phyloP scores from a whole-genome alignment of 2,888 invertebrate genomes.

The Mellilla xanthometata region DNA sequence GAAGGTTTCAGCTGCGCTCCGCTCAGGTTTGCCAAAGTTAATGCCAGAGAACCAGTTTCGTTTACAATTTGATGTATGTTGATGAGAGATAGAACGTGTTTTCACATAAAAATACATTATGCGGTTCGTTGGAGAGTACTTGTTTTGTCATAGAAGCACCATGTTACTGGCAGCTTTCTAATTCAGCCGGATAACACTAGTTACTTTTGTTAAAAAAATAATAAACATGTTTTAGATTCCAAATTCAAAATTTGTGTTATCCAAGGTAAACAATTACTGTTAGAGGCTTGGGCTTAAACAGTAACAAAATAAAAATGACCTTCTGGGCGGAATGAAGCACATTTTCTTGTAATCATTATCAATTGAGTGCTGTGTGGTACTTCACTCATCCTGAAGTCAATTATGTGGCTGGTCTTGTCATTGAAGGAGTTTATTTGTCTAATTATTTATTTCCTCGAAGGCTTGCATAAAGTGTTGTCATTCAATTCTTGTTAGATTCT shows the following conservation, averaged over 20 bases:
- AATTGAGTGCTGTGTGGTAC: conserved; percentile 12
- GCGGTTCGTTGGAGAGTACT: conserved; percentile 53
- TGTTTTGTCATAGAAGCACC: conserved; percentile 52
- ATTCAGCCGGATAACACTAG: conserved; percentile 46
- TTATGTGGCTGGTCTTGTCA: conserved; percentile 8
- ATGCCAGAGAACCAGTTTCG: conserved; percentile 58
- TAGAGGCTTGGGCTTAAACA: neutral
- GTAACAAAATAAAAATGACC: conserved; percentile 1
- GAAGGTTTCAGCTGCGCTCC: conserved; percentile 41
- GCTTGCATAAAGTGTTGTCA: neutral
- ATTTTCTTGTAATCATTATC: conserved; percentile 10
- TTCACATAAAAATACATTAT: conserved; percentile 60
- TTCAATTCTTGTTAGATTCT: conserved; percentile 12
- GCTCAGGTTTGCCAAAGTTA: conserved; percentile 61
- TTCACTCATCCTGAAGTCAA: conserved; percentile 5
- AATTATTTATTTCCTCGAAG: conserved; percentile 14
- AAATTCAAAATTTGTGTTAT: conserved; percentile 28
- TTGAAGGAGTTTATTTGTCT: conserved; percentile 13
- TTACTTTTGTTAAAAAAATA: conserved; percentile 5
- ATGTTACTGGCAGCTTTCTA: conserved; percentile 38
- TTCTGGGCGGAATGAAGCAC: neutral
- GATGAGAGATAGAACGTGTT: conserved; percentile 53
- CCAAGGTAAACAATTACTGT: conserved; percentile 26
- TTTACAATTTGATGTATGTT: conserved; percentile 46
- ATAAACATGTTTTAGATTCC: conserved; percentile 7